Base-by-base conservation (phyloP, 2,888 invertebrate genomes). In the Campoplex capitator region DNA sequence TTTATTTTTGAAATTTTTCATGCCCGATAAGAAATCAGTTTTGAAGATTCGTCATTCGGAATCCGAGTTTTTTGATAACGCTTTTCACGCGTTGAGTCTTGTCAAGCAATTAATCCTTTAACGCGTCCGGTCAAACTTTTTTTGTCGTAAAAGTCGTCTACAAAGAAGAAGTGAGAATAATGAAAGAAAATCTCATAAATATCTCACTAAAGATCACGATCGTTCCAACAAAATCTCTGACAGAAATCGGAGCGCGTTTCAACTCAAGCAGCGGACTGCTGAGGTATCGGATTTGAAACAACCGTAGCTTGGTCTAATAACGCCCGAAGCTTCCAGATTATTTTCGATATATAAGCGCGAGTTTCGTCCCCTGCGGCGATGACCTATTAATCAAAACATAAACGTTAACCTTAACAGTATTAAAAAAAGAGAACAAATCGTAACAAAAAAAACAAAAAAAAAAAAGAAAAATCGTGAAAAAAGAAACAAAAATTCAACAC, bases 401-500 rank as follows among this genome's bases (percentile, higher is more conserved):
- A 75, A 42, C 16, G 28, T 56, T 56, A 1, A 42, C 58, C 75
- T 6, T n/a, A 16, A 23, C 38, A 35, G 75, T 58, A 38, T 8
- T 13, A 7, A 67, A 67, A 76, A 67, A 77, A 4, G 2, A 67
- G 32, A 32, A 1, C 7, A 16, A 32, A 62, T 23, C 16, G 16
- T 18, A 6, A n/a, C 32, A 35, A 58, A 58, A 38, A 62, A 62
- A 28, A n/a, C n/a, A n/a, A 38, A 38, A 38, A 0, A 38, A 4
- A 38, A 38, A 32, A 32, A 48, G 45, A 71, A 51, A 62, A 62
- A 42, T 8, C 0, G 3, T 6, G 7, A 56, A 56, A 38, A 16
- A 78, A 4, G 38, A 62, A 45, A 23, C 11, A 45, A 68, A 77
- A 35, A 67, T 81, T 38, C 35, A 6, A 42, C 54, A 67, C 65